Evolutionary conservation across 1,140 invertebrate genomes (phyloP), one percentile per base, ranked within the genome.

Genomic region (Acromyrmex echinatior): DNA sequence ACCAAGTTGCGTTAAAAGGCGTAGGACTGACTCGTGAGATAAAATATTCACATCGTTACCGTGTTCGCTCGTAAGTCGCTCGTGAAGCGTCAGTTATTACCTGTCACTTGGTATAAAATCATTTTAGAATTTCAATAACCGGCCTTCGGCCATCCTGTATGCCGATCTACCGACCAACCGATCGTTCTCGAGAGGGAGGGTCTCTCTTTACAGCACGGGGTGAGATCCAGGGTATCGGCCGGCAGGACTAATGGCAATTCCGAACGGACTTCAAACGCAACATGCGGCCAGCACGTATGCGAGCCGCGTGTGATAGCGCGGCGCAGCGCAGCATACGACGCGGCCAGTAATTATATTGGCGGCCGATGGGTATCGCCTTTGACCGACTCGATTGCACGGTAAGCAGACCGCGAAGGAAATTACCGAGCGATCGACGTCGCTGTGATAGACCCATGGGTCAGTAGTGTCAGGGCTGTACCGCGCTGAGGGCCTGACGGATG

Each of bases 81-180:
- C 89, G 88, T 88, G 90, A 91, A 90, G 88, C 91, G 87, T 76
- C 87, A 91, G 89, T 94, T 94, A 95, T 95, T 94, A 94, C 93
- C 94, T 95, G 94, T 94, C 94, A 94, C 89, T 92, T 90, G 93
- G 63, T 92, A 93, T 95, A 94, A 95, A 95, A 94, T 95, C 94
- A 94, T 93, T 93, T 92, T 91, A 92, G 92, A 93, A 93, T 94
- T 94, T 95, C 93, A 94, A 94, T 95, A 94, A 93, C 88, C 92
- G 70, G 65, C 76, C 45, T 5, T 65, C 63, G 63, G 58, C 28
- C 70, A 84, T 70, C 80, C 80, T 28, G 25, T 73, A 49, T 12
- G 25, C n/a, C 68, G 68, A 76, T 28, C 78, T 18, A 56, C 78
- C 79, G 87, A 68, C 60, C 77, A 60, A 39, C 81, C 62, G 71